Base-by-base conservation (phyloP, 2,888 invertebrate species). In the Drosophila tripunctata region DNA sequence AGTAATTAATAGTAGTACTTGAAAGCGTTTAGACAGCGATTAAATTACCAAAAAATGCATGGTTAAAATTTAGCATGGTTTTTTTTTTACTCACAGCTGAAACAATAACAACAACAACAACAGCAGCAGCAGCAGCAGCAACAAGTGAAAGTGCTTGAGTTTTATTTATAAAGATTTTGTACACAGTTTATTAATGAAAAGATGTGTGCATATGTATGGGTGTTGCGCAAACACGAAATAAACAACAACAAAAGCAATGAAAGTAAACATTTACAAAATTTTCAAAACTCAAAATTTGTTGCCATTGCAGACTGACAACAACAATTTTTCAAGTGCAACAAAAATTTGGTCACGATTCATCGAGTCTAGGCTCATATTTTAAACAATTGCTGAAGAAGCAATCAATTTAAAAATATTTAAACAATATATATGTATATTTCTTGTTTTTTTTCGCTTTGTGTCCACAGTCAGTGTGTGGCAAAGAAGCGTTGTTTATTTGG, bases 311-410 rank as follows among this genome's bases (percentile, higher is more conserved):
- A 48, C 48, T 55, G n/a, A n/a, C n/a, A n/a, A n/a, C n/a, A n/a
- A n/a, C n/a, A 66, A 62, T 58, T 38, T 65, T 78, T 81, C 77
- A 85, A 85, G 82, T 75, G 79, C 83, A 75, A 54, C 67, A 65
- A 38, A 48, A 27, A n/a, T n/a, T n/a, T 66, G 66, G 67, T 52
- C 77, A 71, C 77, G 66, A 77, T 60, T 56, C n/a, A n/a, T n/a
- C n/a, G n/a, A n/a, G n/a, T n/a, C n/a, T n/a, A n/a, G n/a, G n/a
- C n/a, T n/a, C n/a, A n/a, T n/a, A n/a, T n/a, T 60, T 73, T 63
- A 62, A 68, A 62, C 80, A 75, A 72, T 51, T 19, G 47, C 60
- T 30, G 31, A 17, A 35, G 15, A 15, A 31, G 19, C 36, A 55
- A 27, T 60, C 48, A 45, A 51, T 51, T 40, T 17, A 41, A 22